Evolutionary conservation across 92 coral and sea anemone species (phyloP).

Genomic region (Epizoanthus stellaris): DNA sequence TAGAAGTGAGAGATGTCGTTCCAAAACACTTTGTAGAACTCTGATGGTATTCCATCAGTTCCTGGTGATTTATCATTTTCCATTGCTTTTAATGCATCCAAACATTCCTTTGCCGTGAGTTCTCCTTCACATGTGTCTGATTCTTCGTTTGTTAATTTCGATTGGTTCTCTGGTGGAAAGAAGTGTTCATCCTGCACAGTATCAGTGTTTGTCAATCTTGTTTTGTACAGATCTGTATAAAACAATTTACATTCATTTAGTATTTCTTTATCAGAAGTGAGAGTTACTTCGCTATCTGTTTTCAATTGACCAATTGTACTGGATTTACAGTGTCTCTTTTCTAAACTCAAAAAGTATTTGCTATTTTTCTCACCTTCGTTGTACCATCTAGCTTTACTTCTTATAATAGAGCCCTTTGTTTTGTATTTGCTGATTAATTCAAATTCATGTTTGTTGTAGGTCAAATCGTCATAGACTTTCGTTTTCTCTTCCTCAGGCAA

Average conservation of each 20-base stretch:
- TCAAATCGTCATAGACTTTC: not conserved
- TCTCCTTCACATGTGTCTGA: not conserved
- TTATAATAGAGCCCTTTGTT: not conserved
- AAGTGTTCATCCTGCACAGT: not conserved
- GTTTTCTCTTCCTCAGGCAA: not conserved
- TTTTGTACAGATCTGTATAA: not conserved
- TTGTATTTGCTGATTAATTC: slow-evolving; percentile 20
- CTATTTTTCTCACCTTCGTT: not conserved
- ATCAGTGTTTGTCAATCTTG: not conserved
- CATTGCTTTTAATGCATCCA: not conserved
- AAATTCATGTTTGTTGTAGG: slow-evolving; percentile 14
- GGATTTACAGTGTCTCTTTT: not conserved
- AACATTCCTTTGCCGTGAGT: not conserved
- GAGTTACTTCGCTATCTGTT: not conserved
- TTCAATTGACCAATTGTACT: slow-evolving; percentile 6
- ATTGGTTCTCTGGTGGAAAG: not conserved
- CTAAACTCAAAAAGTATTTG: not conserved
- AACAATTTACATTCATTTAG: slow-evolving; percentile 8
- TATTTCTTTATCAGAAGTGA: slow-evolving; percentile 2
- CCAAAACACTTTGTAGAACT: slow-evolving; percentile 2
- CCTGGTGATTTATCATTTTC: slow-evolving; percentile 14
- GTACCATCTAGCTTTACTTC: not conserved
- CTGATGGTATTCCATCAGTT: slow-evolving; percentile 1
- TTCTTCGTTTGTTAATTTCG: not conserved
- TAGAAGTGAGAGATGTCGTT: not conserved